phyloP scores from a whole-genome alignment of 2,113 vertebrate species.

The Prionailurus bengalensis region DNA sequence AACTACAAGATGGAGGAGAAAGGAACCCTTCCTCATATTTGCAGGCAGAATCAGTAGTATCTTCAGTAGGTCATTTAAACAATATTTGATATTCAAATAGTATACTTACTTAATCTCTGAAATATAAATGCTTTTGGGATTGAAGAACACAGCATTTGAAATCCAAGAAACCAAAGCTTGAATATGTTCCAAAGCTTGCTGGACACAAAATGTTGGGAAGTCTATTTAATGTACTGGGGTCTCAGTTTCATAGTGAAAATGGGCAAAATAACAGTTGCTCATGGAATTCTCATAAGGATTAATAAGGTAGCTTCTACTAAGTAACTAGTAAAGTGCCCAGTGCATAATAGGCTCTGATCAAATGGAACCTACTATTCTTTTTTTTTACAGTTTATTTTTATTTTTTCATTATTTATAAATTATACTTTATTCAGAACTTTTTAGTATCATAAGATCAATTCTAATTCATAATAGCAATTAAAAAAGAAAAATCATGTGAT shows the following conservation, averaged over 20 bases:
- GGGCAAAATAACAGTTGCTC: background rate
- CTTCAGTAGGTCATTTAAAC: background rate
- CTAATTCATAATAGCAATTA: background rate
- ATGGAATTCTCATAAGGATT: background rate
- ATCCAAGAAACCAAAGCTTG: background rate
- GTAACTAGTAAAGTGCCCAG: background rate
- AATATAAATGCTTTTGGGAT: background rate
- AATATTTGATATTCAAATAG: background rate
- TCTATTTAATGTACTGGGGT: background rate
- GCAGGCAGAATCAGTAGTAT: background rate
- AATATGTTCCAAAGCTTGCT: background rate
- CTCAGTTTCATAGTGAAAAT: background rate
- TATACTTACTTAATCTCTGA: background rate
- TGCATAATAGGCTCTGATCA: background rate
- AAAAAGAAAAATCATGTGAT: background rate
- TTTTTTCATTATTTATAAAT: background rate
- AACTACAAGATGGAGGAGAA: background rate
- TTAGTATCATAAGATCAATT: background rate
- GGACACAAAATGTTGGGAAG: background rate
- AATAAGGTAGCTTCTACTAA: background rate
- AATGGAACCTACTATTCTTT: background rate
- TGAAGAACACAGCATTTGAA: background rate
- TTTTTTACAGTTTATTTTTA: background rate
- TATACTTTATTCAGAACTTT: background rate
- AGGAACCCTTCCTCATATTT: background rate